Evolutionary conservation across 1,140 invertebrate genomes (phyloP), one percentile per base, ranked within the genome.

Genomic region (Drosophila nannoptera): DNA sequence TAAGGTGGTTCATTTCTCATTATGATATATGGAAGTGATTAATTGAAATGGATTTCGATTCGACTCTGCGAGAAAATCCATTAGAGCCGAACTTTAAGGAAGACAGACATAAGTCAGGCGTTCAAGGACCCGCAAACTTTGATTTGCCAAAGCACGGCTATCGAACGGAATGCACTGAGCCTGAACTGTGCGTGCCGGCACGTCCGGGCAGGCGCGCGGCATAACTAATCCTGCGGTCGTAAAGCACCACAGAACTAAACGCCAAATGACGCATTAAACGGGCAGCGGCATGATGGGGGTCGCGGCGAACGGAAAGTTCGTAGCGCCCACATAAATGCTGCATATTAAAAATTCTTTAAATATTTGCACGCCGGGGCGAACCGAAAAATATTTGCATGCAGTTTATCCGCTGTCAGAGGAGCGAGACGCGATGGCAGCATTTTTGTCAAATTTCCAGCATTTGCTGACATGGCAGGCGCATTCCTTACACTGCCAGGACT

Each of bases 341-440:
- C 78, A 83, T 83, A 83, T 83, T 86, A 83, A 83, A 83, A 83
- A 83, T 83, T 83, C 81, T 75, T 71, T 35, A 80, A 86, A 86
- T 86, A 76, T 69, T 56, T 71, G 43, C 52, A 52, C 56, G 7
- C 65, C 22, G 22, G 22, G 22, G 22, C 22, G 22, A 22, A 22
- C 22, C 49, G 48, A 14, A 65, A 80, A 78, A 83, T 86, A 83
- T 83, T 83, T 83, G 69, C 80, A 84, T 86, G 77, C 76, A 78
- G 55, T 66, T 69, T 58, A 68, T 62, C 76, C 68, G 69, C 61
- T 62, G 55, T 63, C 60, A 38, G 67, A 11, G 43, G 22, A 11
- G n/a, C n/a, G 52, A 46, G 38, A 45, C n/a, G 43, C n/a, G 33
- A 3, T 22, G 22, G 62, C 63, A 69, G 55, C 74, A 77, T 81